Conservation (phyloP, 2,888 invertebrate species). For the Aporophyla nigra region DNA sequence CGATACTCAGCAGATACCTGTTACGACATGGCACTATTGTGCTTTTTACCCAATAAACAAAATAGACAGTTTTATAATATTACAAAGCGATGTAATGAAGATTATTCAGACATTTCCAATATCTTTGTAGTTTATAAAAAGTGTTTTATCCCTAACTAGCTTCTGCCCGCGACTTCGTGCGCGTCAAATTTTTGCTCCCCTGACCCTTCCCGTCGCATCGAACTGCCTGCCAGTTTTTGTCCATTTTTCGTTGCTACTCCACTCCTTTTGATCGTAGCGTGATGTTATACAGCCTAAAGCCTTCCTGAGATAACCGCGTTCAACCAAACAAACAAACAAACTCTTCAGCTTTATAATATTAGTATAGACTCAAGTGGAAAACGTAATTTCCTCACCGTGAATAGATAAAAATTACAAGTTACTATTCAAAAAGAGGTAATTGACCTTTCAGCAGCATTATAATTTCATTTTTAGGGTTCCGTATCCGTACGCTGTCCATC, state of each 20-base stretch:
- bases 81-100: conserved; percentile 1
- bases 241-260: too few relatives aligned
- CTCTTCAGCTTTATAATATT: too few relatives aligned
- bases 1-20: conserved; percentile 37
- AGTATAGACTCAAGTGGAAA: background rate
- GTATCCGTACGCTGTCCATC: too few relatives aligned
- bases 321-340: too few relatives aligned
- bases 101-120: conserved; percentile 8
- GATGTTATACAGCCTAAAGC: too few relatives aligned
- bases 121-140: background rate
- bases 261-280: too few relatives aligned
- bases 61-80: conserved; percentile 6
- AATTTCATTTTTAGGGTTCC: background rate
- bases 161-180: too few relatives aligned
- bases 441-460: background rate
- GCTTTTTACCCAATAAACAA: conserved; percentile 10
- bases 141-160: background rate
- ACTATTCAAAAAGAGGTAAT: background rate
- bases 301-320: too few relatives aligned
- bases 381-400: background rate
- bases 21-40: conserved; percentile 57
- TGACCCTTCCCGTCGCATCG: too few relatives aligned
- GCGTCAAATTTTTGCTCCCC: too few relatives aligned
- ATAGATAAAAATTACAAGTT: background rate
- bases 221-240: too few relatives aligned